Conservation (phyloP, 1,140 invertebrate genomes). For the Drosophila funebris region DNA sequence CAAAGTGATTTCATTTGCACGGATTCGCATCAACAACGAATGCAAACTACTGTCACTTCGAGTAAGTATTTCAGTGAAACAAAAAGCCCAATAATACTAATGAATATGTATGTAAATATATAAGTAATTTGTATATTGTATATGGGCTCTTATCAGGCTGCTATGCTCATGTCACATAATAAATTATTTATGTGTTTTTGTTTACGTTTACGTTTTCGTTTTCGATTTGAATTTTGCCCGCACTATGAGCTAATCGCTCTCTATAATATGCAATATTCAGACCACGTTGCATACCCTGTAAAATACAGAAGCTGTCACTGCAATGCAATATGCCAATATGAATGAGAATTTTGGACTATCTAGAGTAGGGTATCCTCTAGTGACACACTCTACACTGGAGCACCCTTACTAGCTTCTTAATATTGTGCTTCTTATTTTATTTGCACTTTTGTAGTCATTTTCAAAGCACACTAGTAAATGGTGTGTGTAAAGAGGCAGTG, state of each 20-base stretch:
- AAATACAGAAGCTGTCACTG: neutral
- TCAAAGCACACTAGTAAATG: slow-evolving; percentile 35
- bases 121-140: slow-evolving; percentile 24
- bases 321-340: too few species aligned
- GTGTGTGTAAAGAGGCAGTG: neutral
- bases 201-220: slow-evolving; percentile 66
- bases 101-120: neutral
- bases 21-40: slow-evolving; percentile 6
- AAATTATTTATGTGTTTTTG: slow-evolving; percentile 62
- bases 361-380: neutral
- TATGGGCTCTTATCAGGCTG: slow-evolving; percentile 38
- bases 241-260: slow-evolving; percentile 49
- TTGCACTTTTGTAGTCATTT: slow-evolving; percentile 23
- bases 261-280: slow-evolving; percentile 18
- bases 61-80: neutral
- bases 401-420: neutral
- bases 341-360: too few species aligned
- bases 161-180: slow-evolving; percentile 52
- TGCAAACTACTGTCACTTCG: neutral
- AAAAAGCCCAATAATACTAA: slow-evolving; percentile 25
- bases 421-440: slow-evolving; percentile 5
- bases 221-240: slow-evolving; percentile 46
- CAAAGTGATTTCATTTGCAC: slow-evolving; percentile 7
- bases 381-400: neutral
- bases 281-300: slow-evolving; percentile 1